Evolutionary conservation across 2,888 invertebrate species (phyloP).

Genomic region (Temnothorax unifasciatus): DNA sequence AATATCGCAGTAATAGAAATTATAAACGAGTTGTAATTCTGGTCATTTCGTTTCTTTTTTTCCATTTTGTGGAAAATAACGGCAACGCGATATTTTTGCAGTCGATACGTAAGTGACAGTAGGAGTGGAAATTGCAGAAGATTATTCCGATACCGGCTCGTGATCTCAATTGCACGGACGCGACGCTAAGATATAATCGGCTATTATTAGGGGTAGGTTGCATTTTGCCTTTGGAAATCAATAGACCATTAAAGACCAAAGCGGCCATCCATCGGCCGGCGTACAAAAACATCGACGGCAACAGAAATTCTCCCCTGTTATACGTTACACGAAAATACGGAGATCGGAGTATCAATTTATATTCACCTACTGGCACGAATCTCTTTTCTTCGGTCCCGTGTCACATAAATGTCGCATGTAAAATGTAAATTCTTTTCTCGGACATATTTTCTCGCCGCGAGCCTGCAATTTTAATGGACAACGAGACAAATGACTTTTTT

Average conservation of each 20-base stretch:
- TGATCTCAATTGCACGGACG: slow-evolving; percentile 40
- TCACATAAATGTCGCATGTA: slow-evolving; percentile 45
- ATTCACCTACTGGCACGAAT: slow-evolving; percentile 50
- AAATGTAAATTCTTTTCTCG: slow-evolving; percentile 24
- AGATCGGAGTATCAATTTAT: slow-evolving; percentile 33
- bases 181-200: slow-evolving; percentile 40
- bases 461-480: slow-evolving; percentile 14
- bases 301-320: not conserved
- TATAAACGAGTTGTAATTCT: slow-evolving; percentile 17
- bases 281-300: not conserved
- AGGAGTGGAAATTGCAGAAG: slow-evolving; percentile 12
- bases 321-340: not conserved
- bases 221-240: slow-evolving; percentile 35
- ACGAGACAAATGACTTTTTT: slow-evolving; percentile 31
- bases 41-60: not conserved
- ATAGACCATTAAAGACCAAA: slow-evolving; percentile 43
- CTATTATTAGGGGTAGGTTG: slow-evolving; percentile 43
- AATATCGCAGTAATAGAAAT: slow-evolving; percentile 1
- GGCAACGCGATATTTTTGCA: slow-evolving; percentile 2
- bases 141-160: slow-evolving; percentile 47
- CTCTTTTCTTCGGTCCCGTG: slow-evolving; percentile 11
- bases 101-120: slow-evolving; percentile 22
- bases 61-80: slow-evolving; percentile 17
- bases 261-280: not conserved
- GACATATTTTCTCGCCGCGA: not conserved